Conservation (phyloP, 1,140 invertebrate genomes). For the Meloidogyne floridensis region DNA sequence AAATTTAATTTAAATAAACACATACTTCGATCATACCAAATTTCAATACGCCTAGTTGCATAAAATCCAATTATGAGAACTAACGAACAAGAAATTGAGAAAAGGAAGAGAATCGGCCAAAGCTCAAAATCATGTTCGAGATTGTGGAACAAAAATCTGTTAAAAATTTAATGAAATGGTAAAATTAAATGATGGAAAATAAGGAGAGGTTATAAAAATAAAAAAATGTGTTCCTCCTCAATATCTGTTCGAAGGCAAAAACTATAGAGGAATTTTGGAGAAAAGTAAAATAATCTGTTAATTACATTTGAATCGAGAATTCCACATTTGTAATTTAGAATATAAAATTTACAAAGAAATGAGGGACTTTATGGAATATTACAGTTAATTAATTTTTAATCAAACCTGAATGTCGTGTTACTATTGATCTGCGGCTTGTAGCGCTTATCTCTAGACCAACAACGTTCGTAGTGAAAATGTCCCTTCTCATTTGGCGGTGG, state of each 20-base stretch:
- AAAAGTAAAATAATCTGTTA: too few species aligned
- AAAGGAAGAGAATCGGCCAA: conserved; percentile 23
- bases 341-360: background rate
- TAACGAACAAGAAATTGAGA: background rate
- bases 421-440: conserved; percentile 32
- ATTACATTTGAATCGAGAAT: too few species aligned
- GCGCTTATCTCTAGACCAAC: conserved; percentile 10
- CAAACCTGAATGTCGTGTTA: conserved; percentile 10
- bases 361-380: background rate
- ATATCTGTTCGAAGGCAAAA: too few species aligned
- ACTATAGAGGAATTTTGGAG: too few species aligned
- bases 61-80: conserved; percentile 43
- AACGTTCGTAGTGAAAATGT: conserved; percentile 27
- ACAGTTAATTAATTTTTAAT: background rate
- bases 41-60: conserved; percentile 52
- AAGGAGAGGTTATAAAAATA: too few species aligned
- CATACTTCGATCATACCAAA: conserved; percentile 55
- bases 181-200: background rate
- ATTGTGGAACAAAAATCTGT: conserved; percentile 25
- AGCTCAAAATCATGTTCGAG: conserved; percentile 27
- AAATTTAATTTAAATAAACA: background rate
- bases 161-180: background rate
- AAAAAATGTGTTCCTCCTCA: background rate
- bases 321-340: too few species aligned
- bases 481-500: conserved; percentile 17